Base-by-base conservation (phyloP, 2,888 invertebrate species). In the Drosophila bunnanda region DNA sequence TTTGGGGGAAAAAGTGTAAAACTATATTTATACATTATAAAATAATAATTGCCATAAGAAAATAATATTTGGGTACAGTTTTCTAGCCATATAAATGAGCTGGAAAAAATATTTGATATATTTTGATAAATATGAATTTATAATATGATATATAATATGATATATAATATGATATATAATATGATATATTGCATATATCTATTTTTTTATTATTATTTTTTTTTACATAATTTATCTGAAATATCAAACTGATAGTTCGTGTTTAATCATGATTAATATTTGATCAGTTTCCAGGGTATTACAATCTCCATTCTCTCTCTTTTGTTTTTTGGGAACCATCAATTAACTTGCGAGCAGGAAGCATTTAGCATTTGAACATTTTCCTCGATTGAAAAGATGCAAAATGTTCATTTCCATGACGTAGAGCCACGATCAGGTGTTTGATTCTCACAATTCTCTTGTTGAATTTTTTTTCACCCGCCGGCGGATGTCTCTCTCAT, bases 351-450 rank as follows among this genome's bases (percentile, higher is more conserved):
- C 28, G 12, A 62, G 56, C 64, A 66, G 64, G 56, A 64, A 73
- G 44, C 39, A 46, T 73, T 73, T 67, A 54, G 54, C 12, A n/a
- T 17, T 39, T 39, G 0, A 17, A 39, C 41, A 43, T 43, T 54
- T 64, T 50, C 41, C 64, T n/a, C 20, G 48, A 15, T 17, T 17
- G n/a, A 64, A 41, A 20, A 28, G 44, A 54, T 34, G 44, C 43
- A 34, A 44, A 32, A 28, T 68, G 25, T 50, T 54, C 15, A 60
- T 71, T 60, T 60, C 60, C 61, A 61, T 71, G 54, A 61, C 67
- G 67, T 67, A 55, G 72, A 54, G 28, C n/a, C 15, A 44, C 50
- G 25, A 52, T 70, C 70, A 61, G 70, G 72, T 71, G 70, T 71
- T 54, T 20, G 28, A 28, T 38, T 28, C 52, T 13, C n/a, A 20